Conservation (phyloP, 2,797 vertebrate species). For the Sebastes taczanowskii region DNA sequence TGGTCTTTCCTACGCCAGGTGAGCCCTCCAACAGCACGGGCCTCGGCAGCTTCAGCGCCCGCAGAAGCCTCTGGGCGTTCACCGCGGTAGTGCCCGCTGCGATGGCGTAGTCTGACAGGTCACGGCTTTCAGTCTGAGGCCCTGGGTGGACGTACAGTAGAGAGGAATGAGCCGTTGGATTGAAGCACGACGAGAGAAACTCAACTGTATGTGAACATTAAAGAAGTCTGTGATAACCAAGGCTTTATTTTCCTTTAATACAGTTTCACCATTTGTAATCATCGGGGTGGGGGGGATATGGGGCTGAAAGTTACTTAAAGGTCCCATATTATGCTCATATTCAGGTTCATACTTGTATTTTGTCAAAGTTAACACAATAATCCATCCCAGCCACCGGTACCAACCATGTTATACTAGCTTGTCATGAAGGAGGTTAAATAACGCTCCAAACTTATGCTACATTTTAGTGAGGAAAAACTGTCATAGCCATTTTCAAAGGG, state of each 20-base stretch:
- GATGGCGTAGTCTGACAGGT: constrained; percentile 87
- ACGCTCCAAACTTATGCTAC: no score
- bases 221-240: background rate
- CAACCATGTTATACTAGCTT: no score
- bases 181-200: background rate
- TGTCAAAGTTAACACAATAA: no score
- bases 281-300: no score
- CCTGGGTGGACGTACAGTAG: constrained; percentile 70
- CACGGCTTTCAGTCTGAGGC: constrained; percentile 78
- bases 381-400: no score
- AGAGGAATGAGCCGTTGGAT: background rate
- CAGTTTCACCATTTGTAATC: background rate
- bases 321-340: no score
- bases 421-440: no score
- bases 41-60: constrained; percentile 92
- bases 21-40: constrained; percentile 96
- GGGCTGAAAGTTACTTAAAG: no score
- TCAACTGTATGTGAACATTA: background rate
- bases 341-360: no score
- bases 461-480: no score
- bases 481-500: no score
- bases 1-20: constrained; percentile 97
- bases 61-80: constrained; percentile 92
- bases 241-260: background rate
- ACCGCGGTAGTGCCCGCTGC: constrained; percentile 92